Base-by-base conservation (phyloP, 2,797 vertebrate species). In the Acrossocheilus fasciatus region DNA sequence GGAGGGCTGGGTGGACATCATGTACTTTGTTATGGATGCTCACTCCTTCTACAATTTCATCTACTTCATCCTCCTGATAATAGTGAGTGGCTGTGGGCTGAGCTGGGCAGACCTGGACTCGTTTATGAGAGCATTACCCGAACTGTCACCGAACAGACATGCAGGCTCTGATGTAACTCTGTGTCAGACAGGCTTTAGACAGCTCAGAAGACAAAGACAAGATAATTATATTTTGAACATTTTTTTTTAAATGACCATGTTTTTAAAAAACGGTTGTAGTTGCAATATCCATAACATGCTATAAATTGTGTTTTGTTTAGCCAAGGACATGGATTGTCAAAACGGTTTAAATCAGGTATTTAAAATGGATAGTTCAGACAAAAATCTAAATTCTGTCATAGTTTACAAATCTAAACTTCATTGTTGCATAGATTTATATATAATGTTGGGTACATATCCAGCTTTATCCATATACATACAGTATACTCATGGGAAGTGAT, bases 21-120 rank as follows among this genome's bases (percentile, higher is more conserved):
- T 99, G 98, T 99, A 99, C 95, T 99, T 98, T 90, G 98, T 99
- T 91, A 99, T 99, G 98, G 98, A 99, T 76, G 97, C 98, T 85
- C 98, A 99, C 91, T 99, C 98, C 87, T 99, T 99, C 95, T 99
- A 99, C 96, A 99, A 99, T 94, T 99, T 99, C 94, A 99, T 99
- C 95, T 99, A 99, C 95, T 99, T 99, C 94, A 99, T 99, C 91
- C 96, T 97, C 82, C 95, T 97, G 90, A 97, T 97, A 93, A 97
- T 97, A 89, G 97, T 97, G 94, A 97, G 97, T 96, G 90, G 57
- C 68, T 84, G 73, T 82, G 89, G 82, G 68, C 30, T 80, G 62
- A 47, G 54, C 78, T 69, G 76, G 74, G 39, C 69, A 39, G 15
- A 79, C 47, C 73, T 64, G 50, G 59, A 81, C n/a, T 45, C n/a